These are phyloP conservation scores for Thymelicus lineola DNA, from an alignment of 2,888 invertebrate genomes.

Conservation along the genomic window DNA sequence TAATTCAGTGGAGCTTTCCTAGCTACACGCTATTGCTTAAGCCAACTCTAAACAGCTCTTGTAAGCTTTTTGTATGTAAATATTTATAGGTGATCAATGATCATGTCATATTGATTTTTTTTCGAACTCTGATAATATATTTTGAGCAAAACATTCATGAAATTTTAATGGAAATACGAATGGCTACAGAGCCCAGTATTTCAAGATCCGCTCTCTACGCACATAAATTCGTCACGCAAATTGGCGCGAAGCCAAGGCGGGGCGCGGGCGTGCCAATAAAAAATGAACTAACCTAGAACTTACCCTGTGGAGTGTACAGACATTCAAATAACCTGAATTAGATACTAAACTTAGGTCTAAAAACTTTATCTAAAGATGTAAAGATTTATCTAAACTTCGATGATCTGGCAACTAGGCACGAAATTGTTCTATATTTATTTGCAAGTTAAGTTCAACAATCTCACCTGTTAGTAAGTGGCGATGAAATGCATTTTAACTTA, in stretches of 20 bases:
- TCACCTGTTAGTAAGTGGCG: too few relatives aligned
- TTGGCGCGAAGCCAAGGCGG: constrained; percentile 64
- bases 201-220: constrained; percentile 49
- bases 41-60: too few relatives aligned
- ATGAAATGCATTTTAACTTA: too few relatives aligned
- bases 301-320: constrained; percentile 27
- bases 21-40: too few relatives aligned
- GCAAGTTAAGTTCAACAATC: too few relatives aligned
- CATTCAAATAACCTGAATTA: constrained; percentile 29
- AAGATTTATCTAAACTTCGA: too few relatives aligned
- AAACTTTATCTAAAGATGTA: background rate
- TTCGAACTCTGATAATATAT: constrained; percentile 2
- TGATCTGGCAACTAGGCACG: too few relatives aligned
- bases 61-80: too few relatives aligned
- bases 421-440: too few relatives aligned
- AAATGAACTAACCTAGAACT: constrained; percentile 41
- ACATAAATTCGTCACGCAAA: constrained; percentile 72
- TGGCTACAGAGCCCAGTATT: constrained; percentile 36
- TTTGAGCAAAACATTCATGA: constrained; percentile 32
- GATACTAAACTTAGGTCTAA: background rate
- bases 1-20: too few relatives aligned
- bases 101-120: background rate
- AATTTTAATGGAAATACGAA: constrained; percentile 32
- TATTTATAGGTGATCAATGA: background rate
- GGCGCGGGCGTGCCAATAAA: constrained; percentile 52